Conservation (phyloP, 1,140 invertebrate species). For the Nixonia krombeini region DNA sequence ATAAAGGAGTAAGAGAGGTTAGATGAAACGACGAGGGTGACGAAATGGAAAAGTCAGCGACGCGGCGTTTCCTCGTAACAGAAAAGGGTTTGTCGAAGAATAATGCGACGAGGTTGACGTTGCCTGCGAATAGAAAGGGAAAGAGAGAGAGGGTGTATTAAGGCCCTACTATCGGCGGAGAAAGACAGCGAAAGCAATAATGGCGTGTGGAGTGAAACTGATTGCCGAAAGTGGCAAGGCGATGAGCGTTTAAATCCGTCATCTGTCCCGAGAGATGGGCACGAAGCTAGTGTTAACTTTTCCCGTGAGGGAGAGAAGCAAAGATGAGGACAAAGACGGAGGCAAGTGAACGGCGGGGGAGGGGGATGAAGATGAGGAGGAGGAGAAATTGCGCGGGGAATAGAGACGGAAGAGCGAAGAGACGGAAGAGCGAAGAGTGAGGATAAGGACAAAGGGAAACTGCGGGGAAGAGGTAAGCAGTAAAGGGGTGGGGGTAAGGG, state of each 20-base stretch:
- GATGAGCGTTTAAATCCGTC: slow-evolving; percentile 50
- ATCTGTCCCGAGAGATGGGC: slow-evolving; percentile 59
- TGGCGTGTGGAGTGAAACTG: slow-evolving; percentile 20
- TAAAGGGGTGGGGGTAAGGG: too few relatives aligned
- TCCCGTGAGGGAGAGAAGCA: slow-evolving; percentile 43
- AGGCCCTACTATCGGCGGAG: too few relatives aligned
- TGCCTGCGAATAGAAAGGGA: too few relatives aligned
- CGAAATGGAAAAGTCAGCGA: too few relatives aligned
- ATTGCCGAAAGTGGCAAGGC: slow-evolving; percentile 42
- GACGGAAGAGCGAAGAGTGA: background rate
- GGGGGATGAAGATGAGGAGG: slow-evolving; percentile 7
- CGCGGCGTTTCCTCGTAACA: too few relatives aligned
- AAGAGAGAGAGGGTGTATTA: too few relatives aligned
- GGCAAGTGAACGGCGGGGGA: slow-evolving; percentile 22
- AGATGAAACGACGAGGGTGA: too few relatives aligned
- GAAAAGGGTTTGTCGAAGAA: too few relatives aligned
- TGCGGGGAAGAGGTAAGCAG: too few relatives aligned
- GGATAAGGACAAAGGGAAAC: slow-evolving; percentile 12
- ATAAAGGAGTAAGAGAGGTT: too few relatives aligned
- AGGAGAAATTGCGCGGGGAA: slow-evolving; percentile 9
- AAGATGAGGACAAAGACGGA: slow-evolving; percentile 22
- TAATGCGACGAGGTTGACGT: too few relatives aligned
- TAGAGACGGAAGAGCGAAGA: slow-evolving; percentile 13
- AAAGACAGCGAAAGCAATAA: too few relatives aligned
- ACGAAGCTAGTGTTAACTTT: slow-evolving; percentile 66